A percentile compares a stretch with the other conserved stretches of the same genome.
Evolutionary conservation across 2,888 invertebrate genomes (phyloP).

Genomic region (Drosophila borborema): DNA sequence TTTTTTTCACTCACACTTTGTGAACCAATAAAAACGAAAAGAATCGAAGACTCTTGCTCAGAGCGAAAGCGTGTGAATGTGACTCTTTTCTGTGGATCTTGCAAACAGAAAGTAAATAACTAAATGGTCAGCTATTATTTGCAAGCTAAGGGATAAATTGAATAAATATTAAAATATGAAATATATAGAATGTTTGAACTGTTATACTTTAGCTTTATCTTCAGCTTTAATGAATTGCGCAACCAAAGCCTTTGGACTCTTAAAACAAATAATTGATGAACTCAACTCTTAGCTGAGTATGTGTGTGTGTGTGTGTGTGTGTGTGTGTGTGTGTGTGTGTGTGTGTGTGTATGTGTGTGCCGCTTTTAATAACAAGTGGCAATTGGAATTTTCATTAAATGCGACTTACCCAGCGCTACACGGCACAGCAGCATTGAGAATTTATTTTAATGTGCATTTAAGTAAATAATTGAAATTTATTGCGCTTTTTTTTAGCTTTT

Average conservation of each 20-base stretch:
- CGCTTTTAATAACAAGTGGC: not conserved
- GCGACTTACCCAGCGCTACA: slow-evolving; percentile 29
- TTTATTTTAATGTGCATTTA: slow-evolving; percentile 64
- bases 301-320: not conserved
- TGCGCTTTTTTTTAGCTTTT: slow-evolving; percentile 30
- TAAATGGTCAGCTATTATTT: no score
- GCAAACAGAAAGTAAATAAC: no score
- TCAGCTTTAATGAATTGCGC: not conserved
- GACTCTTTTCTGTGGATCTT: no score
- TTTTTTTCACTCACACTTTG: no score
- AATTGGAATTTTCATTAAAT: slow-evolving; percentile 2
- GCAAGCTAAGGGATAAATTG: not conserved
- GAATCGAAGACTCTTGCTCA: no score
- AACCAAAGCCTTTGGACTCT: not conserved
- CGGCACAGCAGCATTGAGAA: slow-evolving; percentile 31
- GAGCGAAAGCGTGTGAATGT: no score
- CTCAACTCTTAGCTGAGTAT: not conserved
- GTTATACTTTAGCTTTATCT: not conserved
- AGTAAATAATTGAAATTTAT: slow-evolving; percentile 77
- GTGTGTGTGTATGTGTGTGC: no score
- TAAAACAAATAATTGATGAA: not conserved
- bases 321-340: no score
- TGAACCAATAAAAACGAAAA: no score
- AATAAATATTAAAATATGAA: not conserved
- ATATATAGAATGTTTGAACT: not conserved